Base-by-base conservation (phyloP, 2,888 invertebrate genomes). In the Brassicogethes aeneus region DNA sequence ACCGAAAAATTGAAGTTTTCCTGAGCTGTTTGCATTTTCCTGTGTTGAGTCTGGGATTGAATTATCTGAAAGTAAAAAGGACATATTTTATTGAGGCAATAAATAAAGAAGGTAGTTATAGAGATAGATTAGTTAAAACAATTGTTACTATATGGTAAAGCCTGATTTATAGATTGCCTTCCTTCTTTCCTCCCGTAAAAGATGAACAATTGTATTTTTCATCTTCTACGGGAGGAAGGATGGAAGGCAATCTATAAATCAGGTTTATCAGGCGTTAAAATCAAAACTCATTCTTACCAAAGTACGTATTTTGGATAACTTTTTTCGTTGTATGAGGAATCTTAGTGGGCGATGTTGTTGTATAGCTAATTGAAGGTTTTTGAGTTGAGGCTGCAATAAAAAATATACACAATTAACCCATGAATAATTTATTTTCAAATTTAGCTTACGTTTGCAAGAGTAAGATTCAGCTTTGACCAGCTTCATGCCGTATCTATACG, bases 401-500 rank as follows among this genome's bases (percentile, higher is more conserved):
- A 29, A 12, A 16, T 30, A 34, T 17, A 34, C 35, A 15, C 14
- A 3, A 16, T 10, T 10, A 16, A 17, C 8, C 10, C n/a, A n/a
- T n/a, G n/a, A n/a, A n/a, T n/a, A n/a, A n/a, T n/a, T n/a, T n/a
- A n/a, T n/a, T n/a, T n/a, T n/a, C n/a, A n/a, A n/a, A n/a, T n/a
- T n/a, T 29, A 16, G 41, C 48, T 46, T 34, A 48, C 51, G 46
- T 17, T 45, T 59, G 45, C 66, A 66, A 17, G 64, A 59, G 45
- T 62, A 64, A 36, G 59, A 48, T 43, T 52, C 61, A 42, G 63
- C 62, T 56, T 72, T 73, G 29, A 70, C 71, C 16, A 80, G 64
- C 55, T 76, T 74, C 81, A 81, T 81, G 43, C 79, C 80, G 54
- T 73, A 70, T 23, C 63, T 66, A 36, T 71, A 64, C 1, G 79